phyloP scores from a whole-genome alignment of 2,113 vertebrate genomes.

The Sapajus apella region DNA sequence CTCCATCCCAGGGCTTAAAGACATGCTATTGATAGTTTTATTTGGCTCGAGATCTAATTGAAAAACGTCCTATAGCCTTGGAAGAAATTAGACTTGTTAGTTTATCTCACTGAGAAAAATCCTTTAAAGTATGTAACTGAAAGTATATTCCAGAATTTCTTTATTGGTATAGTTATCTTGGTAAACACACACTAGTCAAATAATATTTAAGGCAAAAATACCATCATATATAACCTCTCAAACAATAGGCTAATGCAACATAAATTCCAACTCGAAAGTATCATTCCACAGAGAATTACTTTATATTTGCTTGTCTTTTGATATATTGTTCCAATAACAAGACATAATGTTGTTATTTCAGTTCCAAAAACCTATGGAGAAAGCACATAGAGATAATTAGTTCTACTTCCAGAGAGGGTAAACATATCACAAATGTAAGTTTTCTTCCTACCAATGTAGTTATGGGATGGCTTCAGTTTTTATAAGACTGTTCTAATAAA shows the following conservation, averaged over 20 bases:
- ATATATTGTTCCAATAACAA: constrained; percentile 57
- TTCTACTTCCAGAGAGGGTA: constrained; percentile 16
- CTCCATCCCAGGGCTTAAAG: neutral
- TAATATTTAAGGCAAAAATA: constrained; percentile 58
- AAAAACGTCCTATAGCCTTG: constrained; percentile 12
- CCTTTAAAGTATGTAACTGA: neutral
- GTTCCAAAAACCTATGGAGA: constrained; percentile 40
- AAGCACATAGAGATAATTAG: constrained; percentile 55
- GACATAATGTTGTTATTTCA: constrained; percentile 58
- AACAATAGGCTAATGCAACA: constrained; percentile 51
- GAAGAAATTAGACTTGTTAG: constrained; percentile 14
- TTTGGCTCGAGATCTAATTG: constrained; percentile 44
- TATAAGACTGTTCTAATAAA: neutral
- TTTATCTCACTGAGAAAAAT: constrained; percentile 50
- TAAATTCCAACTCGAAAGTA: constrained; percentile 56
- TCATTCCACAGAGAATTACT: constrained; percentile 58
- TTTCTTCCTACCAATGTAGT: neutral
- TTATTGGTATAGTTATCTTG: constrained; percentile 7
- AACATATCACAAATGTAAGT: neutral
- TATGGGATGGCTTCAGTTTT: neutral
- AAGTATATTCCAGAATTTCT: constrained; percentile 27
- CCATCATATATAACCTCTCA: neutral
- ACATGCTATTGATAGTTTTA: constrained; percentile 49
- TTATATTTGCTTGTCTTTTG: constrained; percentile 59
- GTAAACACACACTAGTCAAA: constrained; percentile 42